A percentile compares a stretch with the other conserved stretches of the same genome.
These are phyloP conservation scores for Copsychus sechellarum DNA, from an alignment of 2,113 vertebrate species.

Conservation along the genomic window DNA sequence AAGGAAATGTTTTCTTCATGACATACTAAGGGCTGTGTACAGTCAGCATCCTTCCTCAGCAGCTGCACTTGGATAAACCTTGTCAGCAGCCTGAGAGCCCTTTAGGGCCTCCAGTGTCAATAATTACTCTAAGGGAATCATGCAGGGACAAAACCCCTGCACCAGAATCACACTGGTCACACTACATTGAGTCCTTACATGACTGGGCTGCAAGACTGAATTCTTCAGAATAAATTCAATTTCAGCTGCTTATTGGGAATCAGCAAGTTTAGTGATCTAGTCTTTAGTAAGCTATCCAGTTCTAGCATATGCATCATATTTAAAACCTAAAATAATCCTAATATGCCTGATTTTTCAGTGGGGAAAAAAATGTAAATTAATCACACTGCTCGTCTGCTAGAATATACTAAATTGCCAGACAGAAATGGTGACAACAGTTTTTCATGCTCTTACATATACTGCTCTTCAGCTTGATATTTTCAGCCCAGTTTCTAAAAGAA, in stretches of 20 bases:
- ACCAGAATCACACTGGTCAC: neutral
- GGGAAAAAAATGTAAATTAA: neutral
- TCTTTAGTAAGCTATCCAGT: neutral
- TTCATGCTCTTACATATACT: neutral
- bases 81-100: neutral
- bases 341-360: neutral
- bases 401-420: neutral
- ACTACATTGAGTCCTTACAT: fast-evolving
- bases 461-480: neutral
- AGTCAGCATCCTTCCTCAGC: slow-evolving; percentile 18
- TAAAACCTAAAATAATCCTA: neutral
- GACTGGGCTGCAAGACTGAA: neutral
- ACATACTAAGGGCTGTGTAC: slow-evolving; percentile 8
- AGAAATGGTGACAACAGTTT: neutral
- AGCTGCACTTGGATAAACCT: slow-evolving; percentile 42
- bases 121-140: neutral
- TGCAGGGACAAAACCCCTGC: neutral
- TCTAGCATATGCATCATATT: neutral
- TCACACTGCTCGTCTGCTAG: neutral
- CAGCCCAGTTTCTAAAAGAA: neutral
- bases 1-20: slow-evolving; percentile 62
- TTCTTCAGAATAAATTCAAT: neutral
- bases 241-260: neutral
- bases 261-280: neutral
- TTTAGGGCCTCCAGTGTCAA: neutral